Base-by-base conservation (phyloP, 2,888 invertebrate genomes). In the Trisateles emortualis region DNA sequence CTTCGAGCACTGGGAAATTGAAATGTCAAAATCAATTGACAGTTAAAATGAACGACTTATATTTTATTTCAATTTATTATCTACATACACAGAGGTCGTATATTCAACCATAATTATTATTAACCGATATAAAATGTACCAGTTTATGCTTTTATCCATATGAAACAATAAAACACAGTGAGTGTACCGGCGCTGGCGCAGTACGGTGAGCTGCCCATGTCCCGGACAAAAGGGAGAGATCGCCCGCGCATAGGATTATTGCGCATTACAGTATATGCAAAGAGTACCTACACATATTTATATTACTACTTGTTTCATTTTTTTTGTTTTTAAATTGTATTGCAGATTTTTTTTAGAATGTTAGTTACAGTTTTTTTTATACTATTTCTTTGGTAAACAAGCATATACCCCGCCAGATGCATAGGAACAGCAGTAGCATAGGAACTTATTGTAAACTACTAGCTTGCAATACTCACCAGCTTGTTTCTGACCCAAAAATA, bases 151-250 rank as follows among this genome's bases (percentile, higher is more conserved):
- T n/a, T 24, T 60, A 72, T 66, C 51, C 81, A 79, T 83, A 79
- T 83, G 83, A 73, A 75, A 83, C 77, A 76, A 85, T 85, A 83
- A 83, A 83, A 83, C 83, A 72, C 58, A 56, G 60, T 63, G 60
- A 52, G 59, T 48, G 64, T 53, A 59, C 46, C 61, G 57, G 64
- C 66, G 57, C 62, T 33, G 56, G 76, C 79, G 82, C 83, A 78
- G 66, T 64, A 57, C 79, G 68, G 84, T 79, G 67, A 81, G 79
- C 59, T 52, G 64, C 65, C 67, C 72, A 68, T 74, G 76, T 74
- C 66, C 60, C 63, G 67, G 66, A 81, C 82, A 84, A 86, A 84
- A 84, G 78, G 74, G 73, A 76, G 64, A 76, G 77, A 81, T 77
- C 75, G 75, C 74, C 67, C 71, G 78, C 66, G 69, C 66, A 68